phyloP scores from a whole-genome alignment of 2,888 invertebrate species.

The Eristalis intricaria region DNA sequence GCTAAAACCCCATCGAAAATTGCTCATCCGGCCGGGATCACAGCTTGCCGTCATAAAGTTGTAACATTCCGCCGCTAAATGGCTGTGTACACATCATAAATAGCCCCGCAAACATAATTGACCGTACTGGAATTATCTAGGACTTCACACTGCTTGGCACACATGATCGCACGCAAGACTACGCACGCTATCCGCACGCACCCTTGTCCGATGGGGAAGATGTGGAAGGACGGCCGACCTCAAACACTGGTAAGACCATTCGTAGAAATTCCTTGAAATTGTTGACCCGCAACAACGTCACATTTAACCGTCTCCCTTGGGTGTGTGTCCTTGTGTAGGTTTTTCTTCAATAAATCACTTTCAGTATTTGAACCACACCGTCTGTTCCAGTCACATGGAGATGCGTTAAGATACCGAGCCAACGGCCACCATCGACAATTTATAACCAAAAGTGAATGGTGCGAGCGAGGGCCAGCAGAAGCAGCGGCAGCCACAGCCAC shows the following conservation, averaged over 20 bases:
- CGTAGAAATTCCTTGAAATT: conserved; percentile 28
- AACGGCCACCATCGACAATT: conserved; percentile 45
- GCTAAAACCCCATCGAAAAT: conserved; percentile 20
- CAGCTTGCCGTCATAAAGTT: conserved; percentile 14
- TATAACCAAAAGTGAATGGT: conserved; percentile 48
- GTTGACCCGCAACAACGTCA: conserved; percentile 38
- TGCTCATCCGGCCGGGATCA: conserved; percentile 23
- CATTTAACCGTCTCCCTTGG: background rate
- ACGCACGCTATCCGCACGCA: conserved; percentile 17
- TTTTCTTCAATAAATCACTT: conserved; percentile 49
- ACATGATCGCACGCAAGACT: conserved; percentile 53
- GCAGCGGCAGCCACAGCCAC: no score
- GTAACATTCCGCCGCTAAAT: background rate
- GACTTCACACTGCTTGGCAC: conserved; percentile 44
- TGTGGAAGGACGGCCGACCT: background rate
- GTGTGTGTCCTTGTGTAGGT: background rate
- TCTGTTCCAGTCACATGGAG: conserved; percentile 47
- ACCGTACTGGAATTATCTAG: conserved; percentile 58
- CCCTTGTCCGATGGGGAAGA: background rate
- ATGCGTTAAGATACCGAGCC: conserved; percentile 54
- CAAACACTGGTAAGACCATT: background rate
- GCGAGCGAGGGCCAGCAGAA: background rate
- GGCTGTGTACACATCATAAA: conserved; percentile 51
- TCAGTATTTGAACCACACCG: conserved; percentile 51
- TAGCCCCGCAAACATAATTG: conserved; percentile 59